Base-by-base conservation (phyloP, 2,888 invertebrate genomes). In the Clistopyga incitator region DNA sequence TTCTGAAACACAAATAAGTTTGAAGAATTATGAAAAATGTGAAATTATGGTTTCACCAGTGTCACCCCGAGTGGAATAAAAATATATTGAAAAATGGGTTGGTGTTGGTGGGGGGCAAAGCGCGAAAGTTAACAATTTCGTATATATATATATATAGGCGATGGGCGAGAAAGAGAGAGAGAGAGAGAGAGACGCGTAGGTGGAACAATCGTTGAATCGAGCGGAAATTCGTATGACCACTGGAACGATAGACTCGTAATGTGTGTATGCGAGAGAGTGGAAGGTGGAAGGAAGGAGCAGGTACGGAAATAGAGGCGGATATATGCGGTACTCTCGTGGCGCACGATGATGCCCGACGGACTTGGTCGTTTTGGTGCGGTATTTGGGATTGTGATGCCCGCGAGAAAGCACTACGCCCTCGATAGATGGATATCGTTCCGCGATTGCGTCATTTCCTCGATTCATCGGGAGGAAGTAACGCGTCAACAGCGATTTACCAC, bases 391-490 rank as follows among this genome's bases (percentile, higher is more conserved):
- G n/a, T n/a, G n/a, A n/a, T n/a, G n/a, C n/a, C n/a, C n/a, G n/a
- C n/a, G n/a, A n/a, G n/a, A n/a, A n/a, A n/a, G n/a, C n/a, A n/a
- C n/a, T n/a, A n/a, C n/a, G n/a, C n/a, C n/a, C n/a, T n/a, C n/a
- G n/a, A n/a, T n/a, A n/a, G n/a, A n/a, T n/a, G n/a, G n/a, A n/a
- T n/a, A n/a, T n/a, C n/a, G n/a, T n/a, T n/a, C n/a, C n/a, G n/a
- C n/a, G 56, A 56, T 78, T 78, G 88, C 89, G 89, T 89, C 88
- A 89, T 85, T 88, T 89, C 89, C 89, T 84, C 87, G 84, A 79
- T 74, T 61, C 59, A 23, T 54, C 59, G 56, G 38, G 47, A 50
- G 68, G 59, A 68, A 78, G 77, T 84, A 87, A 88, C 85, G 81
- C 81, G 74, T 79, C 85, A 76, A 74, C 85, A 87, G 89, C n/a